Percentiles rank a stretch among this genome's conserved stretches.
These are phyloP conservation scores for Apis laboriosa DNA, from an alignment of 1,140 invertebrate species.

Conservation along the genomic window DNA sequence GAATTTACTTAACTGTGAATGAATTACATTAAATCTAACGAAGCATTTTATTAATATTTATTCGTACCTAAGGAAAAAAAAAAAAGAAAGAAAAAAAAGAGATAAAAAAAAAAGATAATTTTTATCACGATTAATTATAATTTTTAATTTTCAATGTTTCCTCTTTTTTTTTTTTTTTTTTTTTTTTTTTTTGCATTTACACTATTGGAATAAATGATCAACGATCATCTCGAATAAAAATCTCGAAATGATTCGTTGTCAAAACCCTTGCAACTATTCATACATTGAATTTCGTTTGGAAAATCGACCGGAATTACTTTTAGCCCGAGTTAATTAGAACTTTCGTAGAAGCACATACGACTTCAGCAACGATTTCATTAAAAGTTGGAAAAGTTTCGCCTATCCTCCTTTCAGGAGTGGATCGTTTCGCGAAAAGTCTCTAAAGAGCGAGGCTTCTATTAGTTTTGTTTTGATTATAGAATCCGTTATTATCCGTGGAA, in stretches of 20 bases:
- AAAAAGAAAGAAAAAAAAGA: fast-evolving
- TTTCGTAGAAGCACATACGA: background rate
- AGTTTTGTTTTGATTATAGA: background rate
- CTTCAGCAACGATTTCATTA: constrained; percentile 5
- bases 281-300: background rate
- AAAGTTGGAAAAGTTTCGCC: background rate
- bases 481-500: background rate
- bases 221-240: background rate
- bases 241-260: background rate
- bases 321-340: constrained; percentile 5
- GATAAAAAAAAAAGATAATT: too few species aligned
- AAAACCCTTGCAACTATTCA: background rate
- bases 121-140: too few species aligned
- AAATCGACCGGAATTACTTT: background rate
- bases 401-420: background rate
- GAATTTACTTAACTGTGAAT: too few species aligned
- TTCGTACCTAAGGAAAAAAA: too few species aligned
- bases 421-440: background rate
- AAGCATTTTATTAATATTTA: too few species aligned
- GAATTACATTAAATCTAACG: too few species aligned
- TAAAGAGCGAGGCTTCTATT: background rate
- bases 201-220: background rate
- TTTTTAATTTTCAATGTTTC: too few species aligned
- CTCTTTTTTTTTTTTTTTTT: too few species aligned
- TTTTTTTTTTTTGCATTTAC: too few species aligned